Percentiles rank a stretch among this genome's conserved stretches.
Conservation (phyloP, 2,797 vertebrate species). For the Hippoglossus hippoglossus region DNA sequence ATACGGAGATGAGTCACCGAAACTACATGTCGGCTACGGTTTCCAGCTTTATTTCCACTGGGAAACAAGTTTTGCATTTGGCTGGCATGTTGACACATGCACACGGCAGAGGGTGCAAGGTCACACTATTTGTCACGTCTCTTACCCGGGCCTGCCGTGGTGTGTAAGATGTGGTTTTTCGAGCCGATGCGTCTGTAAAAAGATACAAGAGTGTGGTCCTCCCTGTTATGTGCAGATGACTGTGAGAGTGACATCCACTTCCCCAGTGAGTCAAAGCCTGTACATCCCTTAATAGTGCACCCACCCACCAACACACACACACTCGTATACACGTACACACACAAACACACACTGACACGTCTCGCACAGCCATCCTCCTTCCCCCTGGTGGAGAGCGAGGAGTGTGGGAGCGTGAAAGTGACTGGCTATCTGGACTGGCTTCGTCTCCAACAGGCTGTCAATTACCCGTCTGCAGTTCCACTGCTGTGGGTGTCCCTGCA, state of each 20-base stretch:
- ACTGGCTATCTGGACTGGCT: conserved; percentile 77
- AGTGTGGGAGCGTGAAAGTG: conserved; percentile 84
- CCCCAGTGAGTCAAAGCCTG: conserved; percentile 66
- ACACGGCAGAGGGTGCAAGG: conserved; percentile 12
- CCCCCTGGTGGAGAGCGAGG: conserved; percentile 65
- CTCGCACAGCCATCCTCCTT: conserved; percentile 42
- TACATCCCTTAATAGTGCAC: conserved; percentile 41
- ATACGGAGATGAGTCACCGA: conserved; percentile 9
- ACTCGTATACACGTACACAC: conserved; percentile 18
- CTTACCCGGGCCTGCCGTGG: background rate
- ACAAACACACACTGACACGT: background rate
- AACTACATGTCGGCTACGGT: background rate
- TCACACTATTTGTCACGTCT: conserved; percentile 6
- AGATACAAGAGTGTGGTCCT: conserved; percentile 21
- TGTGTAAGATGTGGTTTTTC: conserved; percentile 30
- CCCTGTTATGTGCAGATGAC: conserved; percentile 52
- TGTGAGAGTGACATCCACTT: conserved; percentile 75
- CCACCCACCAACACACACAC: conserved; percentile 9
- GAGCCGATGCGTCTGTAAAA: conserved; percentile 1
- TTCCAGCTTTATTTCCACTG: background rate
- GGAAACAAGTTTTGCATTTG: conserved; percentile 24
- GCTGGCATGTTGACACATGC: conserved; percentile 3
- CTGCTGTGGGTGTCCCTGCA: conserved; percentile 75
- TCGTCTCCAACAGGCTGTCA: conserved; percentile 81
- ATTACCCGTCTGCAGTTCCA: conserved; percentile 80